Conservation (phyloP, 1,140 invertebrate species). For the Zaprionus inermis region DNA sequence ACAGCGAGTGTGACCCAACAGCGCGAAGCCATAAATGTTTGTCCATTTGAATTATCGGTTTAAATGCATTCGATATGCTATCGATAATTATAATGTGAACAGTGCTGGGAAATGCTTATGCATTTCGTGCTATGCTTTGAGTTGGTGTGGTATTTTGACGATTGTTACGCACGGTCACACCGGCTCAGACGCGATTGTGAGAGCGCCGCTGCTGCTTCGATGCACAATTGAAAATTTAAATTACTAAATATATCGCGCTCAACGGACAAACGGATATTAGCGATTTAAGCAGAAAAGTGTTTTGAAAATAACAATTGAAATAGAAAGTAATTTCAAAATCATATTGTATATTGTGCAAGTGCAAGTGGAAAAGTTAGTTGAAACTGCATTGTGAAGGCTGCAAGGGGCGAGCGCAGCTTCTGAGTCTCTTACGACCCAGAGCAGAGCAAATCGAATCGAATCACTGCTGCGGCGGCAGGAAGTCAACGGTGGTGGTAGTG, state of each 20-base stretch:
- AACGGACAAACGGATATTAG: conserved; percentile 45
- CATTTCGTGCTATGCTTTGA: neutral
- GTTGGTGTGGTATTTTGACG: conserved; percentile 4
- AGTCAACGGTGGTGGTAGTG: conserved; percentile 55
- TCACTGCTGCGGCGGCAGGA: conserved; percentile 34
- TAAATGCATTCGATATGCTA: neutral
- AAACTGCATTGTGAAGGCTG: conserved; percentile 42
- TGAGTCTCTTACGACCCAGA: conserved; percentile 20
- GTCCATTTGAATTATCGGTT: conserved; percentile 1
- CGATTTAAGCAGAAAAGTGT: conserved; percentile 41
- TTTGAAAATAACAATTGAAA: conserved; percentile 19
- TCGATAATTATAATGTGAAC: neutral
- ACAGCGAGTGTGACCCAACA: conserved; percentile 34
- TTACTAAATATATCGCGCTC: conserved; percentile 57
- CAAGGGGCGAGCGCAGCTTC: conserved; percentile 45
- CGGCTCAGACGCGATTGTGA: conserved; percentile 42
- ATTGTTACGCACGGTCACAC: conserved; percentile 26
- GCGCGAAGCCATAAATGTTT: conserved; percentile 28
- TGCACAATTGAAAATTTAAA: conserved; percentile 70
- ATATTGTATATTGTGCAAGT: conserved; percentile 23
- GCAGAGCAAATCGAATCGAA: conserved; percentile 18
- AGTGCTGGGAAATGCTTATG: conserved; percentile 23
- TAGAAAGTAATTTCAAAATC: neutral
- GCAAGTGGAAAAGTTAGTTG: conserved; percentile 5
- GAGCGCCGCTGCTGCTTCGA: conserved; percentile 55